Evolutionary conservation across 2,113 vertebrate species (phyloP), one percentile per base, ranked within the genome.

Genomic region (Syrrhaptes paradoxus): DNA sequence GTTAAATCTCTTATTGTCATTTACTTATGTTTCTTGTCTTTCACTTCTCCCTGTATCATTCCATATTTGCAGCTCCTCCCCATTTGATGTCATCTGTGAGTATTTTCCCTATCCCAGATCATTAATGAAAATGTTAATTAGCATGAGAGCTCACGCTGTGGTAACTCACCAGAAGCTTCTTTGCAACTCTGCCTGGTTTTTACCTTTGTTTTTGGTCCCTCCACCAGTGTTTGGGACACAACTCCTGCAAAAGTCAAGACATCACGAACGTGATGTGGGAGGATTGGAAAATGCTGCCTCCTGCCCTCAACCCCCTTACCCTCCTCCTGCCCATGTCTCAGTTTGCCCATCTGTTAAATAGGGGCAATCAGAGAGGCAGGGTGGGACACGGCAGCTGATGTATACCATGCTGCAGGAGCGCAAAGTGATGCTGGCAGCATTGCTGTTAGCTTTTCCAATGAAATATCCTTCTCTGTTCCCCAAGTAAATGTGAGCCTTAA

Each of bases 71-170:
- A 85, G 17, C 36, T 87, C 90, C 86, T 92, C 57, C 48, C 54
- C 32, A 57, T 86, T 61, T 78, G 36, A 63, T 85, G 92, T 79
- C 29, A 94, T 94, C 91, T 90, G 57, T 20, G 6, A 94, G 85
- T 68, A 81, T 93, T 87, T 78, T 92, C 86, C 80, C 88, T 77
- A 84, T 82, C 74, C 80, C 2, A 10, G 73, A 72, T 89, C 80
- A 81, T 92, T 91, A 92, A 87, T 36, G 45, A 96, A 38, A 88
- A 90, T 34, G 79, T 92, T 95, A 88, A 92, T 90, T 96, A 92
- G 92, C 1, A 0, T 0, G 2, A 88, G 70, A 78, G 13, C 70
- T 96, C 92, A 85, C 0, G 19, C 87, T 93, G 85, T 0, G 13
- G 63, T 81, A 93, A 77, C 85, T 85, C 95, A 78, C 57, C 76